phyloP scores from a whole-genome alignment of 2,113 vertebrate genomes.

The Melozone crissalis region DNA sequence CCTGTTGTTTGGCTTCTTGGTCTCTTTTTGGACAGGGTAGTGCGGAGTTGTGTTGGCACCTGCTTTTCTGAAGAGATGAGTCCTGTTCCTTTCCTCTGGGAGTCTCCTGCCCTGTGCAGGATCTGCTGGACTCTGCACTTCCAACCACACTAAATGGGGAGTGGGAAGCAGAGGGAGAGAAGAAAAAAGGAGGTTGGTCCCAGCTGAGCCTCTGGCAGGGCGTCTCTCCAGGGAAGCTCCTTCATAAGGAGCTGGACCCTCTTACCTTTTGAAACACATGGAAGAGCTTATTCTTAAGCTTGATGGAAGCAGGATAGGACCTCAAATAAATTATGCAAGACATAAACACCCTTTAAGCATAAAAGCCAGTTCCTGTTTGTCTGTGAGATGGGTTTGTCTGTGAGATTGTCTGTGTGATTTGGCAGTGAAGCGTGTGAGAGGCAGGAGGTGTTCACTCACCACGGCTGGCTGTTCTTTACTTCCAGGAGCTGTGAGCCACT shows the following conservation, averaged over 20 bases:
- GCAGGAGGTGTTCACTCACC: not conserved
- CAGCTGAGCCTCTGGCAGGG: not conserved
- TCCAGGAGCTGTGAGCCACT: not conserved
- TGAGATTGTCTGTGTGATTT: not conserved
- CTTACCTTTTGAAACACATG: not conserved
- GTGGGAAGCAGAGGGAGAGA: not conserved
- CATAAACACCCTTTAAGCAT: constrained; percentile 16
- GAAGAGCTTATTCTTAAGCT: not conserved
- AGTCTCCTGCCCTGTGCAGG: not conserved
- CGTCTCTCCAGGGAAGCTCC: not conserved
- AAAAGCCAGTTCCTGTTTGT: constrained; percentile 35
- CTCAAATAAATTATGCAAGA: constrained; percentile 12
- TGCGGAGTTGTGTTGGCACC: not conserved
- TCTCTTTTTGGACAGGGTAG: not conserved
- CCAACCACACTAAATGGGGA: fast-evolving
- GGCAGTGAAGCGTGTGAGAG: not conserved
- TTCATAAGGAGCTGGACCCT: not conserved
- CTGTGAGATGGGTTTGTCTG: not conserved
- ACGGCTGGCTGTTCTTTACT: not conserved
- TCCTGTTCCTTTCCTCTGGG: not conserved
- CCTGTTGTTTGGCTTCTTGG: not conserved
- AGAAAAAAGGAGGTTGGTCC: not conserved
- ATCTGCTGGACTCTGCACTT: not conserved
- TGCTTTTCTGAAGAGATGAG: not conserved
- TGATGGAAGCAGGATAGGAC: not conserved